Evolutionary conservation across 2,113 vertebrate species (phyloP).

Genomic region (Takifugu flavidus): DNA sequence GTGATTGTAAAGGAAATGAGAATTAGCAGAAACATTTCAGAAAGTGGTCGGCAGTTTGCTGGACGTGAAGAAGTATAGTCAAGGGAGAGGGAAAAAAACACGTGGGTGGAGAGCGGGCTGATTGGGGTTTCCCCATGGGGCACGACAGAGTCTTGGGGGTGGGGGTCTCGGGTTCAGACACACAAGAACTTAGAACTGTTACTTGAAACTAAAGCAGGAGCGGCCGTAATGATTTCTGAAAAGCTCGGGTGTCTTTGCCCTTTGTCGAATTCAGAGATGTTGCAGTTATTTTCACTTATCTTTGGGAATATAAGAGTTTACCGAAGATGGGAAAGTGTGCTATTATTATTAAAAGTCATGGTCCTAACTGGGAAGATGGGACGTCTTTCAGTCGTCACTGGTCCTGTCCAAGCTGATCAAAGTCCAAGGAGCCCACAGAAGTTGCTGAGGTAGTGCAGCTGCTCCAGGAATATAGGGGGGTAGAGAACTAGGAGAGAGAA

Average conservation of each 20-base stretch:
- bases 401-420: too few species aligned
- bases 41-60: constrained; percentile 74
- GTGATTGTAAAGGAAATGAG: constrained; percentile 94
- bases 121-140: constrained; percentile 82
- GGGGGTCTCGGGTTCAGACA: constrained; percentile 79
- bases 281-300: constrained; percentile 70
- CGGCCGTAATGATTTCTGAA: constrained; percentile 79
- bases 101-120: constrained; percentile 75
- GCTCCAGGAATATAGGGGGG: too few species aligned
- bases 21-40: constrained; percentile 90
- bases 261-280: constrained; percentile 74
- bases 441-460: too few species aligned
- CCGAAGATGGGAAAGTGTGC: too few species aligned
- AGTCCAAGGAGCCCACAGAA: too few species aligned
- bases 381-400: too few species aligned
- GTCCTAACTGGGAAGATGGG: too few species aligned
- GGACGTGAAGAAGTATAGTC: constrained; percentile 65
- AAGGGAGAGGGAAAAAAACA: constrained; percentile 8
- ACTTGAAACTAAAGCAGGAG: constrained; percentile 86
- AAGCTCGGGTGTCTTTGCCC: constrained; percentile 70
- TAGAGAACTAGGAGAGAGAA: too few species aligned
- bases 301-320: too few species aligned
- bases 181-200: constrained; percentile 88
- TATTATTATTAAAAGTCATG: too few species aligned
- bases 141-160: constrained; percentile 24